phyloP scores from a whole-genome alignment of 2,888 invertebrate species.

The Lithosia quadra region DNA sequence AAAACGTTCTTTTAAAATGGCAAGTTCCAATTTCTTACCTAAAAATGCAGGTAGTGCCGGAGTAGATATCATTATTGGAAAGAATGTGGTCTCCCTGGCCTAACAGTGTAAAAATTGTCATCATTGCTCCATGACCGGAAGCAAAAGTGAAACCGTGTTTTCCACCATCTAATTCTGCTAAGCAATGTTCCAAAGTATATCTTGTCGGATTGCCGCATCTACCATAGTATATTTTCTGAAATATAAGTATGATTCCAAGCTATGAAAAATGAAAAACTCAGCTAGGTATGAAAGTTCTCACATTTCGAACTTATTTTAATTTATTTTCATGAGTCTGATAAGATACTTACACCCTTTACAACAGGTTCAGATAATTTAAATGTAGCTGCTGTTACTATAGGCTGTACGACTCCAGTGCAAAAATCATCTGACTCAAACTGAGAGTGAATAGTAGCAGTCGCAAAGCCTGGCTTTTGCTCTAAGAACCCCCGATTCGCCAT shows the following conservation, averaged over 20 bases:
- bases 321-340: neutral
- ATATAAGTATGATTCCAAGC: too few relatives aligned
- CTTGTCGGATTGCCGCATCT: slow-evolving; percentile 98
- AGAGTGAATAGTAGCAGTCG: slow-evolving; percentile 95
- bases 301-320: neutral
- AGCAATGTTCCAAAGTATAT: slow-evolving; percentile 93
- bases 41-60: slow-evolving; percentile 94
- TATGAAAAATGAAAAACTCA: too few relatives aligned
- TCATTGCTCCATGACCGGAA: slow-evolving; percentile 96
- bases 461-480: slow-evolving; percentile 90
- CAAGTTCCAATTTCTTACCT: slow-evolving; percentile 62
- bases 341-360: slow-evolving; percentile 89
- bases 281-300: too few relatives aligned
- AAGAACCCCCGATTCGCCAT: slow-evolving; percentile 84
- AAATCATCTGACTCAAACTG: slow-evolving; percentile 72
- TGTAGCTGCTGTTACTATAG: slow-evolving; percentile 96
- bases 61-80: slow-evolving; percentile 97
- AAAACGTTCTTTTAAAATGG: neutral
- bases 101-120: slow-evolving; percentile 91
- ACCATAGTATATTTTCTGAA: slow-evolving; percentile 83
- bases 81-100: slow-evolving; percentile 96
- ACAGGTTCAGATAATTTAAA: slow-evolving; percentile 96
- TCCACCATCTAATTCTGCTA: slow-evolving; percentile 96
- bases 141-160: slow-evolving; percentile 94
- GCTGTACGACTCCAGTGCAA: slow-evolving; percentile 94